phyloP scores from a whole-genome alignment of 2,113 vertebrate species.

The Riparia riparia region DNA sequence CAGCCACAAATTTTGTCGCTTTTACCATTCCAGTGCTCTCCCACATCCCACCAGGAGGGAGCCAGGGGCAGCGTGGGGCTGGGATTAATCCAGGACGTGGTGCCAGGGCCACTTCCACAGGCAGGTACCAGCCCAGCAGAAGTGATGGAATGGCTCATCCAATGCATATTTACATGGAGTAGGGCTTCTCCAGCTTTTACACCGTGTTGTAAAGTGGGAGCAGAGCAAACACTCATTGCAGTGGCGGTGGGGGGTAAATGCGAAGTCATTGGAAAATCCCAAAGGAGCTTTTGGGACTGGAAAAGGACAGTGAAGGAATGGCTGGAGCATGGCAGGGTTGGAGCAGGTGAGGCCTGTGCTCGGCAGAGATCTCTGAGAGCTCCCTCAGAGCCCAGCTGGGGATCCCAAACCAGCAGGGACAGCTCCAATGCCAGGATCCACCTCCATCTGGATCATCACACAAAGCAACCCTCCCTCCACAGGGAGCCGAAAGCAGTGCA shows the following conservation, averaged over 20 bases:
- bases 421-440: accelerated
- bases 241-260: background rate
- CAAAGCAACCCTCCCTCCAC: background rate
- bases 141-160: background rate
- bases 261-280: background rate
- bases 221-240: background rate
- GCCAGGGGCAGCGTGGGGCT: background rate
- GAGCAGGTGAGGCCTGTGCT: background rate
- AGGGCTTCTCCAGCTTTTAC: background rate
- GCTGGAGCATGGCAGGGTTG: accelerated
- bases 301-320: background rate
- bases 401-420: background rate
- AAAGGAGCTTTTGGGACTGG: background rate
- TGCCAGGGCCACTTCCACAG: background rate
- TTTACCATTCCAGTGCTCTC: background rate
- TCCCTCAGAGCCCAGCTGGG: background rate
- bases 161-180: background rate
- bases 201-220: background rate
- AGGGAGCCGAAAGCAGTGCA: background rate
- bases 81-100: background rate
- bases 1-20: background rate
- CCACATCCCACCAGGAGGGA: background rate
- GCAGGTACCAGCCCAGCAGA: background rate
- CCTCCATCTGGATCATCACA: accelerated
- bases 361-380: background rate